Conservation (phyloP, 1,140 invertebrate species). For the Drosophila sp. region DNA sequence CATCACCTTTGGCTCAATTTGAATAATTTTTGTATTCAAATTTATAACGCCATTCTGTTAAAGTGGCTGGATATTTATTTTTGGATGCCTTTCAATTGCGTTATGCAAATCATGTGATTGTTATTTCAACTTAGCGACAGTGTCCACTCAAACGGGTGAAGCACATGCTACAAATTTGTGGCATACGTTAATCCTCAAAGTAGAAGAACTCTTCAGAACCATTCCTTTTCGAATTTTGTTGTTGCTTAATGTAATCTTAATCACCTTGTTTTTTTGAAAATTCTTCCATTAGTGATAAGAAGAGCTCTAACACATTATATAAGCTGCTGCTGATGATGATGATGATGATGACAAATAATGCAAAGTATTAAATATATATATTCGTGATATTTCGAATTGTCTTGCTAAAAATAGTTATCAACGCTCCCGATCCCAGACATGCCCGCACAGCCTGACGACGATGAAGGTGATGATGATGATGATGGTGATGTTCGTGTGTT, state of each 20-base stretch:
- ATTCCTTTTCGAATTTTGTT: neutral
- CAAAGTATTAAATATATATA: constrained; percentile 15
- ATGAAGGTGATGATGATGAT: constrained; percentile 4
- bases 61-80: constrained; percentile 59
- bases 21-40: constrained; percentile 71
- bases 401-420: constrained; percentile 49
- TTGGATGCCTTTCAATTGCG: constrained; percentile 64
- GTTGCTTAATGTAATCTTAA: constrained; percentile 47
- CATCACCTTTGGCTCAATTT: constrained; percentile 46
- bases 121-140: constrained; percentile 40
- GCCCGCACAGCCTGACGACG: constrained; percentile 14
- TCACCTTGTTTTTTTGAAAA: constrained; percentile 65
- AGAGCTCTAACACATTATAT: constrained; percentile 33
- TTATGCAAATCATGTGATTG: constrained; percentile 20
- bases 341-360: constrained; percentile 12
- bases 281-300: constrained; percentile 46
- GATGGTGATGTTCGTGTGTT: neutral
- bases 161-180: constrained; percentile 2
- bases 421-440: constrained; percentile 34
- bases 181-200: constrained; percentile 43
- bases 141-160: neutral
- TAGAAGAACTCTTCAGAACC: neutral
- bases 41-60: constrained; percentile 69
- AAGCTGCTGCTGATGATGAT: constrained; percentile 21
- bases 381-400: constrained; percentile 16